A percentile compares a stretch with the other conserved stretches of the same genome.
phyloP scores from a whole-genome alignment of 2,797 vertebrate genomes.

The Erethizon dorsatum region DNA sequence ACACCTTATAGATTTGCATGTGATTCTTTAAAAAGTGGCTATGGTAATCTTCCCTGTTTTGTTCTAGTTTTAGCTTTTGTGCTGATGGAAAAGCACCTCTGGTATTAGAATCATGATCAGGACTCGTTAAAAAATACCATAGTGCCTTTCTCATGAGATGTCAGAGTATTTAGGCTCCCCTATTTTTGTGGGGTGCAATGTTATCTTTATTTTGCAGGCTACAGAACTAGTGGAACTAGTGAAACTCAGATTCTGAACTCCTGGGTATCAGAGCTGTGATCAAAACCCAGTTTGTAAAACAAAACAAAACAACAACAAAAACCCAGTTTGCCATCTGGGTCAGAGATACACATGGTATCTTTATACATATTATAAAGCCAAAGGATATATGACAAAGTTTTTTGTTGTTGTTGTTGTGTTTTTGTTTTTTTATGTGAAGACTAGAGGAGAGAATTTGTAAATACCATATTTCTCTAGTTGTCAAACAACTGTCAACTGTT shows the following conservation, averaged over 20 bases:
- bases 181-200: not conserved
- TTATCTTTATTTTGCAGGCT: not conserved
- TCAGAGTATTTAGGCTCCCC: not conserved
- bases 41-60: not conserved
- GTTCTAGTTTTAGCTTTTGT: conserved; percentile 22
- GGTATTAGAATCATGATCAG: not conserved
- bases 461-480: not conserved
- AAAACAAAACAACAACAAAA: not conserved
- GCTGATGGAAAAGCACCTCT: not conserved
- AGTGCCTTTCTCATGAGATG: not conserved
- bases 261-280: not conserved
- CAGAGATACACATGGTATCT: not conserved
- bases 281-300: not conserved
- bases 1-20: not conserved
- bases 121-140: not conserved
- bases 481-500: not conserved
- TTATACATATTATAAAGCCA: not conserved
- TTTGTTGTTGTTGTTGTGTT: not conserved
- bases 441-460: not conserved
- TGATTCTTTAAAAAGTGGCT: not conserved
- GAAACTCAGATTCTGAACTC: not conserved
- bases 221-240: not conserved
- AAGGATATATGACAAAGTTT: not conserved
- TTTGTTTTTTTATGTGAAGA: not conserved
- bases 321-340: not conserved